Evolutionary conservation across 2,888 invertebrate species (phyloP), one percentile per base, ranked within the genome.

Genomic region (Eristalinus aeneus): DNA sequence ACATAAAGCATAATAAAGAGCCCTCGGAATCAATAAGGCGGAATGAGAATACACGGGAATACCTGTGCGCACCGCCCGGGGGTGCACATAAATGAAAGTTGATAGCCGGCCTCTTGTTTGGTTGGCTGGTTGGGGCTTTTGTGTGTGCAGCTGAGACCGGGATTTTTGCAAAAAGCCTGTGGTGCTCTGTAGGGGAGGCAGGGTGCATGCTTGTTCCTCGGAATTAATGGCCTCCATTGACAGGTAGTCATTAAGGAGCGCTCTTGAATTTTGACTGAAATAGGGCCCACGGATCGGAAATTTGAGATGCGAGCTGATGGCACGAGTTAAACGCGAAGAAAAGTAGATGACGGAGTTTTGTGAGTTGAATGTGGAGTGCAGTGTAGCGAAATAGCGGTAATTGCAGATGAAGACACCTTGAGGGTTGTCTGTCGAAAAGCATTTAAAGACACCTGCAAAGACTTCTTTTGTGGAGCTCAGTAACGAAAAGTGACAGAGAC

Each of bases 1-100:
- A 67, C 46, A 46, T 67, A 60, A 60, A 60, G 46, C 39, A 68
- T 67, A 61, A 76, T 68, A 61, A 68, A 76, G 53, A 32, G 32
- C 63, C 53, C 46, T 63, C 32, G 34, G 63, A 77, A 77, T 69
- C 77, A 77, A 77, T 74, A 65, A 65, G 39, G 31, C 36, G 56
- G 74, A 58, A 65, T 74, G 74, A 16, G 46, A 46, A 46, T 16
- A 12, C 39, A 39, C 39, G n/a, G 2, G 39, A 12, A 39, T 39
- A 6, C 16, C 46, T 8, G 34, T 27, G 46, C 16, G 16, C 6
- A 46, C 16, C 16, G 46, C 46, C 46, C 16, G 46, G 46, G 46
- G 46, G 16, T 16, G 16, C 23, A 58, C 56, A 58, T 64, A 32
- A 32, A 72, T 72, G 31, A 72, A 56, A 73, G 73, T 64, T 36